Conservation (phyloP, 2,113 vertebrate species). For the Callionymus lyra region DNA sequence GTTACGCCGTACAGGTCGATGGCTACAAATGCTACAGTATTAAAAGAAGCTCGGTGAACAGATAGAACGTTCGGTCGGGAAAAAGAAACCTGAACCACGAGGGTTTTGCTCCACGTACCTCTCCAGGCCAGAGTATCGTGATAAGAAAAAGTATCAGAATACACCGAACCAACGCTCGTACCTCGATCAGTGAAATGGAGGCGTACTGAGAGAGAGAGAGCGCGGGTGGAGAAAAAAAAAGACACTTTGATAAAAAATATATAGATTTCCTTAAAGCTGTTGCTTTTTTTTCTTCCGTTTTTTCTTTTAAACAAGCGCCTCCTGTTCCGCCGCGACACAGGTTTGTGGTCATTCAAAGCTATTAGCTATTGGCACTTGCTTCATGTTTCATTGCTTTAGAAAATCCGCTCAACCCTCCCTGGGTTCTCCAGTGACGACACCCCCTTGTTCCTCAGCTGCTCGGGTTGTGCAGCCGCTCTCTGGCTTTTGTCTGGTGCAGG, state of each 20-base stretch:
- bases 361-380: constrained; percentile 57
- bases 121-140: constrained; percentile 27
- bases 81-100: constrained; percentile 35
- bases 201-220: constrained; percentile 32
- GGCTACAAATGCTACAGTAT: constrained; percentile 55
- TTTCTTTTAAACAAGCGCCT: constrained; percentile 21
- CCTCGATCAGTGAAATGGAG: constrained; percentile 30
- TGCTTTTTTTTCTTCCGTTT: no score
- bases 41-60: constrained; percentile 25
- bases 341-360: constrained; percentile 54
- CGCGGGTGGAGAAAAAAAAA: constrained; percentile 41
- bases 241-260: constrained; percentile 39
- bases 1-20: constrained; percentile 38
- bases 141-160: constrained; percentile 26
- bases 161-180: constrained; percentile 24
- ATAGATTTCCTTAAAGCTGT: constrained; percentile 50
- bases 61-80: constrained; percentile 20
- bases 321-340: constrained; percentile 37
- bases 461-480: constrained; percentile 35
- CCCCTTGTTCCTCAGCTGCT: constrained; percentile 24
- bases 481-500: constrained; percentile 51
- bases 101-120: constrained; percentile 34
- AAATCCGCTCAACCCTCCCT: neutral
- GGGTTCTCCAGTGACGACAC: constrained; percentile 34
- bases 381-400: constrained; percentile 14